Percentiles rank a stretch among this genome's conserved stretches.
phyloP scores from a whole-genome alignment of 1,140 invertebrate species.

The Babylonia areolata region DNA sequence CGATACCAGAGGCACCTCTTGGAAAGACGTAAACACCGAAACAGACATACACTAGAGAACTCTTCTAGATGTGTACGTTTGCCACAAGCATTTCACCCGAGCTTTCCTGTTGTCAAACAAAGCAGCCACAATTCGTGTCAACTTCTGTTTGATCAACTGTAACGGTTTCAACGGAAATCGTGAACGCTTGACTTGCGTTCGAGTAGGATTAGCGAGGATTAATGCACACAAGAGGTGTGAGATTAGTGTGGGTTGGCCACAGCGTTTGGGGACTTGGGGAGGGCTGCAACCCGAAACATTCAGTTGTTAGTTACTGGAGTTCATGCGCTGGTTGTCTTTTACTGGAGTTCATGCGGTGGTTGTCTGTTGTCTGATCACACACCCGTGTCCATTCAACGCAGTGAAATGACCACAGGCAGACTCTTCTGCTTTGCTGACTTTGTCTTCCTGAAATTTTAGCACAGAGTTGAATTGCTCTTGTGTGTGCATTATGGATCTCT shows the following conservation, averaged over 20 bases:
- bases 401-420: neutral
- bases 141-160: slow-evolving; percentile 15
- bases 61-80: too few relatives aligned
- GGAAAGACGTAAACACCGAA: neutral
- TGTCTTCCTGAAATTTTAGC: too few relatives aligned
- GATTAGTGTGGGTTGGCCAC: neutral
- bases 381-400: neutral
- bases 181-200: neutral
- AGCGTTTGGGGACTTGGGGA: neutral
- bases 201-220: neutral
- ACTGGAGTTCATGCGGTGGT: too few relatives aligned
- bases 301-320: too few relatives aligned
- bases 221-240: neutral
- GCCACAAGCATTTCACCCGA: too few relatives aligned
- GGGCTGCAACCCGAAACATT: too few relatives aligned
- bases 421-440: too few relatives aligned
- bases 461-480: too few relatives aligned
- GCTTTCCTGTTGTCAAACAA: neutral
- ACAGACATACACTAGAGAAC: slow-evolving; percentile 27
- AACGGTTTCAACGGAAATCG: slow-evolving; percentile 22
- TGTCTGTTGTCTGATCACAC: too few relatives aligned
- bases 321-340: too few relatives aligned
- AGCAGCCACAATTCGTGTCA: neutral
- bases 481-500: too few relatives aligned
- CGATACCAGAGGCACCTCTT: too few relatives aligned